Evolutionary conservation across 1,140 invertebrate genomes (phyloP), one percentile per base, ranked within the genome.

Genomic region (Lucilia cuprina): DNA sequence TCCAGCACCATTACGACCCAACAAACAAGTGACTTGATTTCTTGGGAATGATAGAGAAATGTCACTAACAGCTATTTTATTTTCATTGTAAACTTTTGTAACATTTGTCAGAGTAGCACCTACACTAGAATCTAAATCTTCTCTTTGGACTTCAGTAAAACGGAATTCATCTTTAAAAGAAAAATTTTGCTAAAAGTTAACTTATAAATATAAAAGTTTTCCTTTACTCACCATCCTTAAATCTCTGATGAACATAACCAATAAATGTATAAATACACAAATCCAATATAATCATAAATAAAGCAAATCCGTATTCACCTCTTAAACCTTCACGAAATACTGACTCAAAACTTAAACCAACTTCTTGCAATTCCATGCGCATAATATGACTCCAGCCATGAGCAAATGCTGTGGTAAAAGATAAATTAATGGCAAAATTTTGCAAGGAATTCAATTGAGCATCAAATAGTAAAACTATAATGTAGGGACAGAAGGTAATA

Each of bases 1-100:
- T 5, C 96, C 96, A 83, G 96, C 96, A 34, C 96, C 96, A 88
- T 96, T 97, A 83, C 95, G 96, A 5, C 97, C 97, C 12, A 98
- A 92, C n/a, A 98, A 91, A 14, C 94, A 94, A 8, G 94, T 95
- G 83, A 95, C 94, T 87, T 95, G 93, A 86, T 96, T 94, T 19
- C 88, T 86, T 1, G 86, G 86, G 70, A 91, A 89, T n/a, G 87
- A 87, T 50, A 89, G 25, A 49, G 92, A 95, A 2, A 97, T 93
- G 84, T 95, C 93, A 70, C 95, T 93, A 0, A 97, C 93, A 0
- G 94, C 94, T 10, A 85, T 85, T 84, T 92, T 93, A 82, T 86
- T 86, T 17, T 82, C 85, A 85, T 90, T 87, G 84, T 92, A 93
- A 82, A 92, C 87, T 85, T 93, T 93, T 35, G 89, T 89, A 7